A percentile compares a stretch with the other conserved stretches of the same genome.
phyloP scores from a whole-genome alignment of 2,888 invertebrate species.

The Phasia obesa region DNA sequence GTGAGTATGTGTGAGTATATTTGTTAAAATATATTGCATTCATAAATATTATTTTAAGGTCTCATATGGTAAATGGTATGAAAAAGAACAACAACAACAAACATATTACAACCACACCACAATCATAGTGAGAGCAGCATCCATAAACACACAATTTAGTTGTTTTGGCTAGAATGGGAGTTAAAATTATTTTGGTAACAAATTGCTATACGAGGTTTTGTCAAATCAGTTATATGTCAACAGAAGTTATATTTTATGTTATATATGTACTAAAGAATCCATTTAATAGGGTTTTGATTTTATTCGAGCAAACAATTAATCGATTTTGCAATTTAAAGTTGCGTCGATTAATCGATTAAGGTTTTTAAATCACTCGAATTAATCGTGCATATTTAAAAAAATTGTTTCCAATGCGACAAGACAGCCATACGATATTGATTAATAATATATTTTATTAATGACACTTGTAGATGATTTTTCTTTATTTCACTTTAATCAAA shows the following conservation, averaged over 20 bases:
- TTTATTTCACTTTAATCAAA: too few relatives aligned
- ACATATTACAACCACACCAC: constrained; percentile 40
- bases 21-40: constrained; percentile 41
- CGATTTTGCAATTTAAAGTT: too few relatives aligned
- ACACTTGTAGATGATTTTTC: too few relatives aligned
- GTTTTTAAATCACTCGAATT: too few relatives aligned
- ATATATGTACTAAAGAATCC: too few relatives aligned
- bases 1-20: neutral
- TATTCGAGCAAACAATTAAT: too few relatives aligned
- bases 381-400: too few relatives aligned
- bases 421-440: too few relatives aligned
- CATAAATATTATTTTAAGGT: constrained; percentile 68
- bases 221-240: constrained; percentile 2
- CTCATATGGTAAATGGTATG: constrained; percentile 64
- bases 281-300: too few relatives aligned
- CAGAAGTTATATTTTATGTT: neutral
- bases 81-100: constrained; percentile 15
- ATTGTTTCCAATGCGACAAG: too few relatives aligned
- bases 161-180: constrained; percentile 6
- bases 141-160: constrained; percentile 44
- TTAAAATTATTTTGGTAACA: constrained; percentile 21
- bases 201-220: constrained; percentile 45
- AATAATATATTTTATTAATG: too few relatives aligned
- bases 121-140: constrained; percentile 53
- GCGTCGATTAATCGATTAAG: too few relatives aligned